A percentile compares a stretch with the other conserved stretches of the same genome.
These are phyloP conservation scores for Aulostomus chinensis DNA, from an alignment of 2,797 vertebrate species.

Conservation along the genomic window DNA sequence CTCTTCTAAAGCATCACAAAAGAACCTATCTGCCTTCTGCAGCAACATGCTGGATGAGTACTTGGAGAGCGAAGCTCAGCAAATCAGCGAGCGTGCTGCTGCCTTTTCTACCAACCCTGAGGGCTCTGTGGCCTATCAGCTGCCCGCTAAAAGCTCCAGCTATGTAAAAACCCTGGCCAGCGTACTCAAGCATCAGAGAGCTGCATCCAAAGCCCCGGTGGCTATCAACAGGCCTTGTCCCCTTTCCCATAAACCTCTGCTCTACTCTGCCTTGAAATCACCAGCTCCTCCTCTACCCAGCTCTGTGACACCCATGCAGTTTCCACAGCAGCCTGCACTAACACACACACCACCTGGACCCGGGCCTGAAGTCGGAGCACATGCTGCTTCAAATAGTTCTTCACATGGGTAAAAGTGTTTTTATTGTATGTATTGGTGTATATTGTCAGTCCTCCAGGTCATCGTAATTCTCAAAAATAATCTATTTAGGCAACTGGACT, in stretches of 20 bases:
- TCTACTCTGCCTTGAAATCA: constrained; percentile 21
- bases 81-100: constrained; percentile 88
- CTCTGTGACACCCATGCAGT: background rate
- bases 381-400: background rate
- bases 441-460: too few relatives aligned
- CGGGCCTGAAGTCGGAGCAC: background rate
- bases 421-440: too few relatives aligned
- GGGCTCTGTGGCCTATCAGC: constrained; percentile 86
- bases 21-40: constrained; percentile 96
- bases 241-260: constrained; percentile 54
- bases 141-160: constrained; percentile 92
- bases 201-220: background rate
- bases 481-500: too few relatives aligned
- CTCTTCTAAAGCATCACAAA: constrained; percentile 66
- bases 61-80: constrained; percentile 92
- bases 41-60: constrained; percentile 97
- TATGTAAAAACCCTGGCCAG: constrained; percentile 96
- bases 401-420: constrained; percentile 36
- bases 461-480: too few relatives aligned
- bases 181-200: constrained; percentile 80
- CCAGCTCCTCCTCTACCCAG: constrained; percentile 17
- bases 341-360: background rate
- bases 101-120: constrained; percentile 83
- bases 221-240: constrained; percentile 72
- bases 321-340: background rate